Conservation (phyloP, 2,797 vertebrate genomes). For the Myotis findleyi region DNA sequence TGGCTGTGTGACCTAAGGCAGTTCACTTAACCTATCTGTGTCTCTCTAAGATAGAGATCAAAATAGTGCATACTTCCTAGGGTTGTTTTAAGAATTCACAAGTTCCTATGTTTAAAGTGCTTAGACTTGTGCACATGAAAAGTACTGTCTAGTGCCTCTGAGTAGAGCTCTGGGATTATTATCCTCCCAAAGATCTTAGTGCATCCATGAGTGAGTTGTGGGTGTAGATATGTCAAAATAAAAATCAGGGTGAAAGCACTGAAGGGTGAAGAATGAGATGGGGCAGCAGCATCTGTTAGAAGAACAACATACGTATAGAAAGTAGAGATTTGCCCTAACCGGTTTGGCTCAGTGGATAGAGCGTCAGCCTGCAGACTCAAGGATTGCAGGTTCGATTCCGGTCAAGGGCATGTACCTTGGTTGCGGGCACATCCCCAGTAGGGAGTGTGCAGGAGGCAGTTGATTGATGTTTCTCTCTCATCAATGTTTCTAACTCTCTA, state of each 20-base stretch:
- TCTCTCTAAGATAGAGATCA: neutral
- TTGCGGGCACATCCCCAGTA: no score
- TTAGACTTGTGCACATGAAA: neutral
- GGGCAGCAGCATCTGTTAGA: neutral
- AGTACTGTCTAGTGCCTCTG: neutral
- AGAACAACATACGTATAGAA: accelerated
- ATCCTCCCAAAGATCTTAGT: neutral
- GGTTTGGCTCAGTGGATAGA: no score
- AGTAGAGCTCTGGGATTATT: neutral
- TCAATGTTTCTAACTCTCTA: no score
- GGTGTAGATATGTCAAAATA: neutral
- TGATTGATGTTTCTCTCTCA: no score
- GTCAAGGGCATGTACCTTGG: no score
- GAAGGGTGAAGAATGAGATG: neutral
- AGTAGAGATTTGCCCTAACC: no score
- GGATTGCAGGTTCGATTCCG: no score
- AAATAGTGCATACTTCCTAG: neutral
- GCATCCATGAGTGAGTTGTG: neutral
- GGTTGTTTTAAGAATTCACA: neutral
- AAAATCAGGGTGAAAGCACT: neutral
- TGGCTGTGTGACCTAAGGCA: neutral
- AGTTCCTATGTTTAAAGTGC: neutral
- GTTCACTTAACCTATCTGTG: neutral
- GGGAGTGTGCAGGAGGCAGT: no score
- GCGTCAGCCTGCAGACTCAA: no score